phyloP scores from a whole-genome alignment of 2,797 vertebrate species.

The Semotilus atromaculatus region DNA sequence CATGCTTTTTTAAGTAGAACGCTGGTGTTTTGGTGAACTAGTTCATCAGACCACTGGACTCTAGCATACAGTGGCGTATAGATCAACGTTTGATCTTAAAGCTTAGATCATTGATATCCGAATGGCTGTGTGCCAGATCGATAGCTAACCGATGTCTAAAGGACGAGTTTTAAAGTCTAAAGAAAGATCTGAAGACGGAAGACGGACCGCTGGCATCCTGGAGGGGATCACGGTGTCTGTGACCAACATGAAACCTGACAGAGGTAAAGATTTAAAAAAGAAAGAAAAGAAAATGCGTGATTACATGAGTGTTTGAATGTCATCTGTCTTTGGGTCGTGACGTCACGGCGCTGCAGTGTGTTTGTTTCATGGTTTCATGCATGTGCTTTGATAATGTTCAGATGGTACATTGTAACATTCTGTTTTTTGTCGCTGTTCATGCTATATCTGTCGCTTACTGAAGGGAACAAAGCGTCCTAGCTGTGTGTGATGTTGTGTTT shows the following conservation, averaged over 20 bases:
- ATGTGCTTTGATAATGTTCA: not conserved
- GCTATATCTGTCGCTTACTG: not conserved
- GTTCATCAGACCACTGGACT: constrained; percentile 24
- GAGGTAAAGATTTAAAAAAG: constrained; percentile 81
- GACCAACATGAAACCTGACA: constrained; percentile 92
- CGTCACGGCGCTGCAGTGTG: constrained; percentile 29
- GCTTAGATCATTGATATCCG: constrained; percentile 31
- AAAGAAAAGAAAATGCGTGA: not conserved
- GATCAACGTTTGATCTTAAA: constrained; percentile 8
- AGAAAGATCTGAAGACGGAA: constrained; percentile 57
- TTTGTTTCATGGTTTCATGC: constrained; percentile 32
- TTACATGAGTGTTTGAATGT: constrained; percentile 13
- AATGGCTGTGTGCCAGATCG: constrained; percentile 38
- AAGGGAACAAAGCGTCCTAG: constrained; percentile 49
- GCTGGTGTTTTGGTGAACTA: constrained; percentile 22
- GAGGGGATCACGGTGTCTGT: constrained; percentile 76
- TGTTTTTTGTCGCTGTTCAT: not conserved
- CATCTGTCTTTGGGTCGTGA: constrained; percentile 11
- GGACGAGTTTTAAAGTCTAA: constrained; percentile 53
- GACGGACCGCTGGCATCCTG: constrained; percentile 60
- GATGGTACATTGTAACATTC: not conserved
- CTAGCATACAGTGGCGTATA: constrained; percentile 7
- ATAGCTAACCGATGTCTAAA: constrained; percentile 41
- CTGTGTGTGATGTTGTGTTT: constrained; percentile 20
- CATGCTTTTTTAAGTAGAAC: constrained; percentile 54